Percentiles rank a stretch among this genome's conserved stretches.
Conservation (phyloP, 1,140 invertebrate genomes). For the Eupristina koningsbergeri region DNA sequence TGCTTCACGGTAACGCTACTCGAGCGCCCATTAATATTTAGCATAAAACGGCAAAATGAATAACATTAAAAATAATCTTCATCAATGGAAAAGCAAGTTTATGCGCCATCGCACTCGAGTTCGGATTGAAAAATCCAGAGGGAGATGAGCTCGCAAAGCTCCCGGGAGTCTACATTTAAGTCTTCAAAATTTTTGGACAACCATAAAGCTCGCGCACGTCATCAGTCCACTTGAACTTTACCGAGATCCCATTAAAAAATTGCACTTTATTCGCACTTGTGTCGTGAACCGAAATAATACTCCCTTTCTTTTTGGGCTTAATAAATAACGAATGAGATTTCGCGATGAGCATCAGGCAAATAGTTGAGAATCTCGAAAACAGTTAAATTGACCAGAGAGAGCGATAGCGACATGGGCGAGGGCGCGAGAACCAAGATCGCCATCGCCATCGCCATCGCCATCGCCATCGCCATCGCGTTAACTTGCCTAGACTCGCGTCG, state of each 20-base stretch:
- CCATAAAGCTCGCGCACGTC: too few relatives aligned
- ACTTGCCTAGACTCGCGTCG: slow-evolving; percentile 45
- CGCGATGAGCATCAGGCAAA: slow-evolving; percentile 1
- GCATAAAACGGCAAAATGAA: too few relatives aligned
- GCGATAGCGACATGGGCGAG: neutral
- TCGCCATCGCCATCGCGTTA: slow-evolving; percentile 45
- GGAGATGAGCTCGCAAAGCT: too few relatives aligned
- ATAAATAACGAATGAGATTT: neutral
- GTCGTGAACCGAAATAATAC: neutral
- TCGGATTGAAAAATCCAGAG: too few relatives aligned
- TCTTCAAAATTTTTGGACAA: neutral
- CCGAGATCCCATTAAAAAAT: neutral
- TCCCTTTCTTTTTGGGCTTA: neutral
- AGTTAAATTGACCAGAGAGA: slow-evolving; percentile 4
- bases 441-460: slow-evolving; percentile 44
- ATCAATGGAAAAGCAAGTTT: too few relatives aligned
- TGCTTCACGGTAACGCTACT: too few relatives aligned
- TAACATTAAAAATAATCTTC: too few relatives aligned
- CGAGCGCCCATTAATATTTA: too few relatives aligned
- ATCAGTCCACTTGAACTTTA: neutral
- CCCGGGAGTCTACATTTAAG: neutral
- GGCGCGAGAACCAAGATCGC: slow-evolving; percentile 25
- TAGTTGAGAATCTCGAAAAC: neutral
- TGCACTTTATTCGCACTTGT: neutral
- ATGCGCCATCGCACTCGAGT: too few relatives aligned